Base-by-base conservation (phyloP, 2,888 invertebrate genomes). In the Caenorhabditis imperialis region DNA sequence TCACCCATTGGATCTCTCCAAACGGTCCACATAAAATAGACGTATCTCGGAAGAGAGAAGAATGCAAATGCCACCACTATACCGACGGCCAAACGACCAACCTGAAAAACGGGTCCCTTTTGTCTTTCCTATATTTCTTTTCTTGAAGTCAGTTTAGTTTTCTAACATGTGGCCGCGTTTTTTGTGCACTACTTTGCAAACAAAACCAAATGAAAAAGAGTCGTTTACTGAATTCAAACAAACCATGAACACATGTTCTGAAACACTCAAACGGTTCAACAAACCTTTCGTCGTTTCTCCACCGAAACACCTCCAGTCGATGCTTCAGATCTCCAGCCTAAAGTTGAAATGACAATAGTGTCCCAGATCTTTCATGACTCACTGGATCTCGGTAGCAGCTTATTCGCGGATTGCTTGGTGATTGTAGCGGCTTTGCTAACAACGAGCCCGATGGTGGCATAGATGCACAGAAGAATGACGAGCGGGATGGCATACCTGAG, bases 1-100 rank as follows among this genome's bases (percentile, higher is more conserved):
- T 33, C 71, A 84, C 85, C 81, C 67, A 82, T 86, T 3, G 77
- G 78, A 51, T 83, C 84, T 45, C 86, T 75, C 81, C 82, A 86
- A 22, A 83, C 81, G 8, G 81, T 79, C 86, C 85, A 87, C 61
- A 86, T 84, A 53, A 85, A 67, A 63, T 94, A 91, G 1, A 93
- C 93, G 89, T 95, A 95, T 89, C 93, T 93, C 0, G 95, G 95
- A 75, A 95, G 90, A 89, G 95, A 94, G 90, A 95, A 95, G 40
- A 94, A 88, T 16, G 94, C 94, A 89, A 95, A 96, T 57, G 93
- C 93, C 80, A 94, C 91, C 48, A 95, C 94, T 53, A 95, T 93
- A 38, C 93, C 93, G 75, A 95, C 93, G 81, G 95, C 91, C 92
- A 95, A 93, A 78, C 93, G 92, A 80, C 95, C 94, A 51, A 95